These are phyloP conservation scores for Coptodon bakossiorum DNA, from an alignment of 2,113 vertebrate species.

Conservation along the genomic window DNA sequence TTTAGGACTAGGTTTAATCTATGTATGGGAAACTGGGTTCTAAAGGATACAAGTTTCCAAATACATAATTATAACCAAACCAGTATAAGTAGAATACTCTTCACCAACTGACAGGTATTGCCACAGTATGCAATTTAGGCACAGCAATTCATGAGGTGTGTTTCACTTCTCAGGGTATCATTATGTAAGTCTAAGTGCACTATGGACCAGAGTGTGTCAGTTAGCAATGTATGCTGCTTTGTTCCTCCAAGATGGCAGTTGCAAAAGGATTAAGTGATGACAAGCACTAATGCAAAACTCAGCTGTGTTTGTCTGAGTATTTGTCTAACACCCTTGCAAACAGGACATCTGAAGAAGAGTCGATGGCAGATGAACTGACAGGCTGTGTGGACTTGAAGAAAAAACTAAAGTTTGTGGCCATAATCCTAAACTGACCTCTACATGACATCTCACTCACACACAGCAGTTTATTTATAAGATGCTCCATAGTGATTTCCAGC, in stretches of 20 bases:
- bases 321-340: not conserved
- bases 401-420: not conserved
- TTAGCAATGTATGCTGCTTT: not conserved
- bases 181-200: not conserved
- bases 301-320: slow-evolving; percentile 19
- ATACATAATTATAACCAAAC: slow-evolving; percentile 13
- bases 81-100: not conserved
- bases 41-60: slow-evolving; percentile 8
- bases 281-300: slow-evolving; percentile 23
- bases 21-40: not conserved
- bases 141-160: slow-evolving; percentile 1
- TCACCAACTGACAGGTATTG: not conserved
- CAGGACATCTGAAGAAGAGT: slow-evolving; percentile 8
- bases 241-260: not conserved
- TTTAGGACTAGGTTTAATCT: not conserved
- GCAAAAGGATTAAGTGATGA: slow-evolving; percentile 15
- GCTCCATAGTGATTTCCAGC: not conserved
- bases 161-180: not conserved
- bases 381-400: not conserved
- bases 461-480: not conserved
- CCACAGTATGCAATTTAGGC: not conserved
- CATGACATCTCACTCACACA: not conserved
- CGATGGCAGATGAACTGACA: slow-evolving; percentile 38
- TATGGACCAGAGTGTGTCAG: not conserved
- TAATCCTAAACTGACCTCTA: not conserved